These are phyloP conservation scores for rabbit (Oryctolagus cuniculus) DNA, from an alignment of 2,113 vertebrate species.

Conservation along the genomic window mOryCun1.1 NC_091443.1:67460501-67461000, in stretches of 20 bases:
- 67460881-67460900: constrained; percentile 75
- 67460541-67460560: constrained; percentile 55
- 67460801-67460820: constrained; percentile 54
- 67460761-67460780: background rate
- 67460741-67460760: constrained; percentile 29
- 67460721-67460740: constrained; percentile 76
- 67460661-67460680: constrained; percentile 81
- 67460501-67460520: constrained; percentile 57
- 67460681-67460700: constrained; percentile 83
- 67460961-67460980: constrained; percentile 77
- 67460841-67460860: constrained; percentile 68
- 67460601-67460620: constrained; percentile 84
- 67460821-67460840: constrained; percentile 79
- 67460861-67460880: constrained; percentile 68
- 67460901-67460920: constrained; percentile 74
- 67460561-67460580: constrained; percentile 69
- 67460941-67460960: constrained; percentile 77
- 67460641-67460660: constrained; percentile 73
- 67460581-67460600: constrained; percentile 78
- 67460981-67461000: constrained; percentile 82
- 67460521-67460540: constrained; percentile 65
- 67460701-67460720: constrained; percentile 82
- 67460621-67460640: constrained; percentile 82
- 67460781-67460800: constrained; percentile 31
- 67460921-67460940: constrained; percentile 80